Evolutionary conservation across 2,888 invertebrate genomes (phyloP).

Genomic region (Patella pellucida): DNA sequence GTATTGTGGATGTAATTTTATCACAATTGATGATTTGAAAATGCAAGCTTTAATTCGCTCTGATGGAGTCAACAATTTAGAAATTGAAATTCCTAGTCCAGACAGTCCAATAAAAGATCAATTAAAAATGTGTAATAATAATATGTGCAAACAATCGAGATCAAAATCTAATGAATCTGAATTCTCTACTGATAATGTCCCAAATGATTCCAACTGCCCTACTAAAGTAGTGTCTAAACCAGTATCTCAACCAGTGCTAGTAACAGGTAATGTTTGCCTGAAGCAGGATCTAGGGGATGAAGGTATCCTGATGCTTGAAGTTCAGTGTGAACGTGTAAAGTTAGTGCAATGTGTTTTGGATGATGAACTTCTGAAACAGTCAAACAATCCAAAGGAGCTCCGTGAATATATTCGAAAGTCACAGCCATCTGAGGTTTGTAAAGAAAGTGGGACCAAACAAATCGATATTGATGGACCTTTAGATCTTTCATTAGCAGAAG

Average conservation of each 20-base stretch:
- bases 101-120: too few species aligned
- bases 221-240: slow-evolving; percentile 1
- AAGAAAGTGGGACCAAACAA: too few species aligned
- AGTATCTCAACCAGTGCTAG: slow-evolving; percentile 6
- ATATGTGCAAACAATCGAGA: too few species aligned
- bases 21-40: slow-evolving; percentile 56
- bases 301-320: slow-evolving; percentile 48
- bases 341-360: slow-evolving; percentile 48
- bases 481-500: too few species aligned
- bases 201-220: not conserved
- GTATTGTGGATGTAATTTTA: slow-evolving; percentile 53
- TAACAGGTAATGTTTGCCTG: slow-evolving; percentile 40
- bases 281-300: slow-evolving; percentile 52
- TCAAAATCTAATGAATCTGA: not conserved
- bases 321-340: slow-evolving; percentile 50
- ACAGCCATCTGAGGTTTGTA: not conserved
- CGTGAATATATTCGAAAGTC: slow-evolving; percentile 36
- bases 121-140: too few species aligned
- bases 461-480: too few species aligned
- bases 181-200: too few species aligned
- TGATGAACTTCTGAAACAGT: slow-evolving; percentile 41
- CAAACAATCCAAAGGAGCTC: slow-evolving; percentile 46
- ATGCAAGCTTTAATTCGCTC: slow-evolving; percentile 57
- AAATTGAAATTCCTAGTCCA: slow-evolving; percentile 50
- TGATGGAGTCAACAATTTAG: slow-evolving; percentile 56